Evolutionary conservation across 2,888 invertebrate genomes (phyloP).

Genomic region (Parnassius apollo): DNA sequence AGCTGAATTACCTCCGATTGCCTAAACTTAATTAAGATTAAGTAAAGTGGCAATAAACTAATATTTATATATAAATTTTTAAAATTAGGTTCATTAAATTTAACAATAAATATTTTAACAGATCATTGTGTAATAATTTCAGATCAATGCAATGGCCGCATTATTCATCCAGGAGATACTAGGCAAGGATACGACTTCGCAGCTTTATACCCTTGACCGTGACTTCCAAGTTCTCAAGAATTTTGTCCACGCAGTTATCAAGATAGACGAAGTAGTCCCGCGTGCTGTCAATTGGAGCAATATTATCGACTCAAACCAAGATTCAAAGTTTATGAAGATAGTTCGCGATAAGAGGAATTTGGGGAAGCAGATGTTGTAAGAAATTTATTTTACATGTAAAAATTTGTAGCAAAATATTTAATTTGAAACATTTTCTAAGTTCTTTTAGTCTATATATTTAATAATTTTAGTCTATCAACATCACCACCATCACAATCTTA

Average conservation of each 20-base stretch:
- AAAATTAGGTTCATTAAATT: too few species aligned
- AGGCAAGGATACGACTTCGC: conserved; percentile 62
- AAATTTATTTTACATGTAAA: not conserved
- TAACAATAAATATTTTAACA: too few species aligned
- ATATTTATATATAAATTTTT: too few species aligned
- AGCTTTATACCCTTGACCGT: conserved; percentile 60
- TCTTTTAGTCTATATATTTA: too few species aligned
- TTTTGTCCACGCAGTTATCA: conserved; percentile 49
- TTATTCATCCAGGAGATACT: conserved; percentile 68
- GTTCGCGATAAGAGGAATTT: conserved; percentile 47
- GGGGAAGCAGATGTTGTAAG: conserved; percentile 69
- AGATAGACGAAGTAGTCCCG: conserved; percentile 36
- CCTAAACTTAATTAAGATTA: too few species aligned
- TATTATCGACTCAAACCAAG: conserved; percentile 46
- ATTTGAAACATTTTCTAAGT: too few species aligned
- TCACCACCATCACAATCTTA: too few species aligned
- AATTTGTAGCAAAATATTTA: too few species aligned
- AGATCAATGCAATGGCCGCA: conserved; percentile 74
- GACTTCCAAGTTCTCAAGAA: conserved; percentile 58
- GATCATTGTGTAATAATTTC: conserved; percentile 25
- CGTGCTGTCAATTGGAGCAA: conserved; percentile 42
- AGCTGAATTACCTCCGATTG: too few species aligned
- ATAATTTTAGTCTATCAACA: not conserved
- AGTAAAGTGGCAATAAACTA: too few species aligned
- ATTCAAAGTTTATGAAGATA: conserved; percentile 53